phyloP scores from a whole-genome alignment of 2,797 vertebrate genomes.

The Galaxias olidus region DNA sequence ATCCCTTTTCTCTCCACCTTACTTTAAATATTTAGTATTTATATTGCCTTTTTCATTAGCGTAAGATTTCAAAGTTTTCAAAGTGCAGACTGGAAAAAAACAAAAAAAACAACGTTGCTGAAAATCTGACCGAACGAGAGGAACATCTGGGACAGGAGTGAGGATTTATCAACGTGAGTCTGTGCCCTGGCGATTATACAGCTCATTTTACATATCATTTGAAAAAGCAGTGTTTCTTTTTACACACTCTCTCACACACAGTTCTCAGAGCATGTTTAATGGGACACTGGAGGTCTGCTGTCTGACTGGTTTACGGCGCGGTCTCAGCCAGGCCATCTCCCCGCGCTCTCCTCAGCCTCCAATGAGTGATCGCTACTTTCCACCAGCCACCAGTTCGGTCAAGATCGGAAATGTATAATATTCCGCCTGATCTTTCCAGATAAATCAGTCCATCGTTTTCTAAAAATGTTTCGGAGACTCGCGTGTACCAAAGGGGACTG shows the following conservation, averaged over 20 bases:
- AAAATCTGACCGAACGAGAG: conserved; percentile 27
- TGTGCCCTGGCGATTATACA: conserved; percentile 19
- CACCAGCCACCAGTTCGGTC: not conserved
- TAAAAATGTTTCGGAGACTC: conserved; percentile 3
- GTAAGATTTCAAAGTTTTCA: too few species aligned
- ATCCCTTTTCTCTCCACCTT: too few species aligned
- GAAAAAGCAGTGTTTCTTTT: conserved; percentile 10
- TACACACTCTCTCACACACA: conserved; percentile 26
- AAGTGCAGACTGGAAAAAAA: too few species aligned
- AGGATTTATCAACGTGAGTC: conserved; percentile 19
- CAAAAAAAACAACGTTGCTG: conserved; percentile 7
- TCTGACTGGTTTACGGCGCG: conserved; percentile 6
- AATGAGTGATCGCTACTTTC: not conserved
- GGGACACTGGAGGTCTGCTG: conserved; percentile 12
- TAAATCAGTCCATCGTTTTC: not conserved
- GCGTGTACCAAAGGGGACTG: conserved; percentile 20
- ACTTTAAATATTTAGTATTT: too few species aligned
- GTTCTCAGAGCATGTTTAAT: conserved; percentile 22
- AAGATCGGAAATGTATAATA: conserved; percentile 7
- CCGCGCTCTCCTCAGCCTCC: not conserved
- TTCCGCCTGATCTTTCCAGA: too few species aligned
- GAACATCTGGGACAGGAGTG: conserved; percentile 25
- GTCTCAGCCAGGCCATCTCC: not conserved
- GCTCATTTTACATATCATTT: conserved; percentile 16
- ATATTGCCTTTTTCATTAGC: too few species aligned